Conservation (phyloP, 2,113 vertebrate genomes). For the Phrynosoma blainvillii region DNA sequence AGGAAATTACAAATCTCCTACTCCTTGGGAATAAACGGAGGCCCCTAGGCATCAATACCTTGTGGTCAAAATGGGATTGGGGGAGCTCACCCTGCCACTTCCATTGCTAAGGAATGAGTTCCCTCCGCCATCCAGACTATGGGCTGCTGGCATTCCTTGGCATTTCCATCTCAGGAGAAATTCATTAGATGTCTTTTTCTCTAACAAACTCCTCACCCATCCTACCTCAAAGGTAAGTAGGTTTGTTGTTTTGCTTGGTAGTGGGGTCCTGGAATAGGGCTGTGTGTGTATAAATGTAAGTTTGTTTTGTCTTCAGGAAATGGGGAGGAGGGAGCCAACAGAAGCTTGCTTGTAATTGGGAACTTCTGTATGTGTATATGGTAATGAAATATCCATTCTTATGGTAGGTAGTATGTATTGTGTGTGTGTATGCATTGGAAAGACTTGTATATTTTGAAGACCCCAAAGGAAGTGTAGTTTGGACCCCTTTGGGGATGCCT, state of each 20-base stretch:
- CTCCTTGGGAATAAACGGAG: background rate
- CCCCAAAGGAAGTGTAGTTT: background rate
- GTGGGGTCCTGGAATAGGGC: too few species aligned
- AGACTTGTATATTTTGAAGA: background rate
- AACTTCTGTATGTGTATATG: background rate
- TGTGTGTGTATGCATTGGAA: background rate
- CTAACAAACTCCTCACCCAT: background rate
- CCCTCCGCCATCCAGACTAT: too few species aligned
- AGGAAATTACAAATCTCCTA: background rate
- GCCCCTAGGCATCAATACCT: too few species aligned
- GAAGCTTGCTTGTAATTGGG: background rate
- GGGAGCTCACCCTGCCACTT: too few species aligned
- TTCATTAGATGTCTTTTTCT: background rate
- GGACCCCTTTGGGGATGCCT: background rate
- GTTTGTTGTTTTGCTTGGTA: background rate
- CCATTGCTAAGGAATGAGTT: too few species aligned
- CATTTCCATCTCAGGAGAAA: background rate
- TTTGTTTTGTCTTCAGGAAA: too few species aligned
- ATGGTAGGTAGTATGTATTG: background rate
- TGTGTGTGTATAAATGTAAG: too few species aligned
- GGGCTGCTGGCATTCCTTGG: too few species aligned
- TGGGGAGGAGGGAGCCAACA: background rate
- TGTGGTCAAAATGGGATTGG: too few species aligned
- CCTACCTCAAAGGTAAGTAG: background rate
- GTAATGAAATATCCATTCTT: background rate